phyloP scores from a whole-genome alignment of 2,797 vertebrate genomes.

The Pseudochirops cupreus region DNA sequence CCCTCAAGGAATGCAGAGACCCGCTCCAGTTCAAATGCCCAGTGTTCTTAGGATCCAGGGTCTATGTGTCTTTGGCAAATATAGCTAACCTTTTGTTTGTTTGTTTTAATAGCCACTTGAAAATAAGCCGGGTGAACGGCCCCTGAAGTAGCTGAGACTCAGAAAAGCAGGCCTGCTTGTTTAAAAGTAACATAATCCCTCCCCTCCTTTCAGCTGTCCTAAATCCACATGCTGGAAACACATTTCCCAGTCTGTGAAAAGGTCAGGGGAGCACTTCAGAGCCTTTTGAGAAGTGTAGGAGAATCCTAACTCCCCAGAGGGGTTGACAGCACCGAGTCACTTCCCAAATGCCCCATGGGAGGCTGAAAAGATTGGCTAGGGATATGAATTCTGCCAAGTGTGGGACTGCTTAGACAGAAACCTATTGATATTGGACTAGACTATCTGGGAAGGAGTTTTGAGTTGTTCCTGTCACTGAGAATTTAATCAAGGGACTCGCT shows the following conservation, averaged over 20 bases:
- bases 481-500: neutral
- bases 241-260: conserved; percentile 39
- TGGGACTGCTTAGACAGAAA: neutral
- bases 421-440: neutral
- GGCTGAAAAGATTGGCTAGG: neutral
- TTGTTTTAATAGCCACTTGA: conserved; percentile 23
- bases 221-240: conserved; percentile 17
- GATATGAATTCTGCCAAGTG: neutral
- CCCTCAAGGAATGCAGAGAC: neutral
- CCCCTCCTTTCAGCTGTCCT: conserved; percentile 23
- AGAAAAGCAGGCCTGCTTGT: neutral
- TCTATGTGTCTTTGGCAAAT: neutral
- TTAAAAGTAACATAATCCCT: conserved; percentile 38
- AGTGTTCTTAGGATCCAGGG: neutral
- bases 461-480: neutral
- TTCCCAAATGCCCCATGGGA: neutral
- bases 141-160: neutral
- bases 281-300: neutral
- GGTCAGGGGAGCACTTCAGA: conserved; percentile 36
- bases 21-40: neutral
- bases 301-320: conserved; percentile 47
- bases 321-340: neutral
- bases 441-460: neutral
- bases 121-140: conserved; percentile 2
- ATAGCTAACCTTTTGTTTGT: conserved; percentile 33